Base-by-base conservation (phyloP, 2,888 invertebrate genomes). In the Volucella inanis region DNA sequence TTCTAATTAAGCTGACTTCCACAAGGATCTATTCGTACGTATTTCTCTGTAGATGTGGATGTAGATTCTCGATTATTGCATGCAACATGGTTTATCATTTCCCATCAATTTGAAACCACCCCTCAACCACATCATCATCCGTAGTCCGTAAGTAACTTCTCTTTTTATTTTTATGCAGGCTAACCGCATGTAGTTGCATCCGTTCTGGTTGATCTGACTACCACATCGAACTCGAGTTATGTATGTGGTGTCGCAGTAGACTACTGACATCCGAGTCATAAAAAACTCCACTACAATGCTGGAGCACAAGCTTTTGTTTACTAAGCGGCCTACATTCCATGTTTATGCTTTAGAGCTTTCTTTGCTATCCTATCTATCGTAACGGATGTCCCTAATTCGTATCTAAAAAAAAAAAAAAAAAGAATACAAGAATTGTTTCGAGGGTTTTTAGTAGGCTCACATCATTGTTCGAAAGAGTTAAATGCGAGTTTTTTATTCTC, bases 281-380 rank as follows among this genome's bases (percentile, higher is more conserved):
- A 15, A 18, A 18, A 54, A 4, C 22, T 18, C 39, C 47, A 45
- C 55, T 39, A n/a, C n/a, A 39, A 54, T 39, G 41, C 10, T 57
- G 62, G 50, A 50, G 39, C 43, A 59, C 18, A 22, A 12, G 55
- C 49, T 22, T 45, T 75, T 81, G 68, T 81, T 81, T 31, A 14
- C 45, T 15, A 70, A 54, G 39, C 65, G 76, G 59, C 71, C 82
- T 82, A 77, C 64, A 82, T 82, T 77, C 54, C 11, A 41, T 52
- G 45, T 59, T 31, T 59, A 71, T 65, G 49, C 31, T 41, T 72
- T 47, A 31, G 15, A 47, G 22, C 39, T 50, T 41, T 41, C 31
- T 52, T 75, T 61, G 49, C 54, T 41, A 31, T 6, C 31, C 31
- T 43, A 14, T 39, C 54, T 67, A 62, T 75, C 65, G 38, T 50